Evolutionary conservation across 2,797 vertebrate species (phyloP).

Genomic region (Periophthalmus magnuspinnatus): DNA sequence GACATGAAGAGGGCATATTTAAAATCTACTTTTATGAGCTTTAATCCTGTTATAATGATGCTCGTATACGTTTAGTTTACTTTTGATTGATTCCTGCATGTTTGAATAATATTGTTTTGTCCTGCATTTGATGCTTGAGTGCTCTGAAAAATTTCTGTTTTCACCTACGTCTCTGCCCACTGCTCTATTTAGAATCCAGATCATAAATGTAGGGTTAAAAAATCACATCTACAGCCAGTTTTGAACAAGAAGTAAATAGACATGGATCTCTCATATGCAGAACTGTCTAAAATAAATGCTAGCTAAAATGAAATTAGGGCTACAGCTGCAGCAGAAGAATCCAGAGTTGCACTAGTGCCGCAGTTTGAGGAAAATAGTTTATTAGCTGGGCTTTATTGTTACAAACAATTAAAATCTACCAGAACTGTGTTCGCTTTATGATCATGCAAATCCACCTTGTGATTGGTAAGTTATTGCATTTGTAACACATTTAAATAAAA

Average conservation of each 20-base stretch:
- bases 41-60: neutral
- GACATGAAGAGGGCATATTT: neutral
- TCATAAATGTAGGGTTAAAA: no score
- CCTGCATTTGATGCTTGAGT: no score
- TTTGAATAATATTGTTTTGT: no score
- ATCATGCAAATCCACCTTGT: neutral
- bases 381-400: neutral
- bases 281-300: neutral
- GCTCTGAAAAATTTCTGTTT: no score
- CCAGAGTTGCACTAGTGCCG: neutral
- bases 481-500: no score
- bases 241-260: no score
- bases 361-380: neutral
- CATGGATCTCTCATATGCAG: no score
- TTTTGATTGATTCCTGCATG: neutral
- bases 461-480: neutral
- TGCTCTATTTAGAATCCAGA: no score
- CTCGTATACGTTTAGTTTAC: neutral
- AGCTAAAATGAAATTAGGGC: neutral
- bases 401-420: neutral
- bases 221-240: no score
- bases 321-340: neutral
- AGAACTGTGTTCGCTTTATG: neutral
- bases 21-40: neutral
- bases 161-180: no score